A percentile compares a stretch with the other conserved stretches of the same genome.
Conservation (phyloP, 92 coral and sea anemone species). For the Porites divaricata region DNA sequence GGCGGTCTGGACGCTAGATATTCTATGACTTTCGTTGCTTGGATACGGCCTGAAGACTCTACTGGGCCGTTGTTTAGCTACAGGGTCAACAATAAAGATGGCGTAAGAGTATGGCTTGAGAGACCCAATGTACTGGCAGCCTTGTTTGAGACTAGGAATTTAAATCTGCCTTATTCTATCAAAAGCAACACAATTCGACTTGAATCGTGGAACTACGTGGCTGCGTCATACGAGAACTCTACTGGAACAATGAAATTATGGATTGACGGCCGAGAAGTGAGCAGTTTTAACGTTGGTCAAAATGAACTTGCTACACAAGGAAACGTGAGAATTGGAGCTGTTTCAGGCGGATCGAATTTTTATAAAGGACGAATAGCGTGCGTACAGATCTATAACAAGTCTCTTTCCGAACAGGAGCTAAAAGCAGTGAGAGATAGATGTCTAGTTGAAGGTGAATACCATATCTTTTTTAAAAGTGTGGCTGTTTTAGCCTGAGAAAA, state of each 20-base stretch:
- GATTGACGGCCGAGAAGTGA: constrained; percentile 33
- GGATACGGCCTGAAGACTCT: constrained; percentile 41
- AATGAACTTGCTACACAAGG: constrained; percentile 41
- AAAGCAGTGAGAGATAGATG: constrained; percentile 40
- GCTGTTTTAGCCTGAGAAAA: no score
- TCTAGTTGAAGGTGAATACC: constrained; percentile 22
- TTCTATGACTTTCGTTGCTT: constrained; percentile 41
- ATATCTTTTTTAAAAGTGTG: background rate
- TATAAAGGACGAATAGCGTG: constrained; percentile 36
- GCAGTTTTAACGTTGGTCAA: constrained; percentile 14
- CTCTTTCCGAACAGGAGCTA: constrained; percentile 32
- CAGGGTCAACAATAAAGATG: background rate
- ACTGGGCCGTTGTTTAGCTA: constrained; percentile 37
- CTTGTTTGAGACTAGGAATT: constrained; percentile 15
- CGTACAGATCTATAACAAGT: constrained; percentile 38
- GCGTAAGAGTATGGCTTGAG: constrained; percentile 34
- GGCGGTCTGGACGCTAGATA: constrained; percentile 46
- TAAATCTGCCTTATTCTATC: constrained; percentile 10
- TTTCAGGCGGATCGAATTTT: constrained; percentile 10
- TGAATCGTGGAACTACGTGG: constrained; percentile 36
- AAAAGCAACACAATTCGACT: constrained; percentile 35
- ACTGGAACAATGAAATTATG: constrained; percentile 23
- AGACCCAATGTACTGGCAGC: constrained; percentile 35
- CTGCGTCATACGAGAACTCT: constrained; percentile 37
- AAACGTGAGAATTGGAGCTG: constrained; percentile 26